phyloP scores from a whole-genome alignment of 2,888 invertebrate genomes.

The Tiphia femorata region DNA sequence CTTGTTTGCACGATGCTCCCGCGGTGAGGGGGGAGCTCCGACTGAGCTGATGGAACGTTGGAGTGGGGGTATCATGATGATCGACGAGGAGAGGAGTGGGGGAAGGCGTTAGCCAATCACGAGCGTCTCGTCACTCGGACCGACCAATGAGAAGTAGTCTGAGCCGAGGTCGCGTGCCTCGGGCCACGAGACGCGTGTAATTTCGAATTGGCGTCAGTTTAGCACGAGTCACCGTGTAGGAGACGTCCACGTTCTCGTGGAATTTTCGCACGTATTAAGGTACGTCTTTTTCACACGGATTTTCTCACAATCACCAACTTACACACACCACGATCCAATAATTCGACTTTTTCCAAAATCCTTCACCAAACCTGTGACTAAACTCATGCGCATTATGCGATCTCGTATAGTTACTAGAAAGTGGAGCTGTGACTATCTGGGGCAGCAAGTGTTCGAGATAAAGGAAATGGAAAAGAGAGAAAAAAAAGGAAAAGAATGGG shows the following conservation, averaged over 20 bases:
- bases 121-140: constrained; percentile 26
- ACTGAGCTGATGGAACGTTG: too few species aligned
- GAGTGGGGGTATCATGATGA: too few species aligned
- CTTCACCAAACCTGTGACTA: background rate
- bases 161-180: constrained; percentile 32
- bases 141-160: constrained; percentile 14
- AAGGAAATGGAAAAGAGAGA: too few species aligned
- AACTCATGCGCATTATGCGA: too few species aligned
- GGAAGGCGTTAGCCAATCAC: constrained; percentile 34
- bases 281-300: constrained; percentile 28
- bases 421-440: too few species aligned
- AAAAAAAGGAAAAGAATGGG: too few species aligned
- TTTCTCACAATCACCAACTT: constrained; percentile 1
- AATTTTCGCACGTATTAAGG: constrained; percentile 61
- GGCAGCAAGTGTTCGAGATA: too few species aligned
- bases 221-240: constrained; percentile 66
- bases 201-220: constrained; percentile 59
- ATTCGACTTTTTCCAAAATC: background rate
- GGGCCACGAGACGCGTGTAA: constrained; percentile 48
- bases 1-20: too few species aligned
- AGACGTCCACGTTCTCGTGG: constrained; percentile 62
- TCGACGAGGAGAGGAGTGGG: too few species aligned
- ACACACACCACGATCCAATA: background rate
- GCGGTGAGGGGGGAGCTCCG: too few species aligned
- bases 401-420: too few species aligned